These are phyloP conservation scores for Leptobrachium leishanense DNA, from an alignment of 2,113 vertebrate species.

Conservation along the genomic window DNA sequence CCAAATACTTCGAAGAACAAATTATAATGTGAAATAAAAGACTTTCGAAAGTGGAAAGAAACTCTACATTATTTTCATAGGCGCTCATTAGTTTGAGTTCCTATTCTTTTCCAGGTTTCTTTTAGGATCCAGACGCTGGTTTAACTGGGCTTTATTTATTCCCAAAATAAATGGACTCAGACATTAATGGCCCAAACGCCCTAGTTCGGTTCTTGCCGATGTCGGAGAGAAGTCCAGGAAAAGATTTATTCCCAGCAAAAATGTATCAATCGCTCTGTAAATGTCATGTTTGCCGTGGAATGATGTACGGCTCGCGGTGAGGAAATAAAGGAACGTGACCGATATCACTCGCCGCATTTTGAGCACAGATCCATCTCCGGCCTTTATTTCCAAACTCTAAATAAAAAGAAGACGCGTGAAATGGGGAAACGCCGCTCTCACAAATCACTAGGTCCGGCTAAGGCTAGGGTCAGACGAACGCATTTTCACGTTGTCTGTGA, in stretches of 20 bases:
- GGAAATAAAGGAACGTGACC: conserved; percentile 13
- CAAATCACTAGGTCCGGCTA: background rate
- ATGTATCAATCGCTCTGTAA: conserved; percentile 13
- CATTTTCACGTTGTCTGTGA: too few relatives aligned
- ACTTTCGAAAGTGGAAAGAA: too few relatives aligned
- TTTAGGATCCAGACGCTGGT: too few relatives aligned
- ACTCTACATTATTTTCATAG: too few relatives aligned
- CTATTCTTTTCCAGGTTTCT: too few relatives aligned
- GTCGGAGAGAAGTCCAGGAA: background rate
- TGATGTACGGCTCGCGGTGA: conserved; percentile 13
- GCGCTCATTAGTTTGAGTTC: too few relatives aligned
- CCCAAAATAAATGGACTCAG: background rate
- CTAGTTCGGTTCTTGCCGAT: background rate
- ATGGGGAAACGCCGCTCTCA: background rate
- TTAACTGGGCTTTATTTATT: background rate
- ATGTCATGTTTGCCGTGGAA: background rate
- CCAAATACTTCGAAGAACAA: too few relatives aligned
- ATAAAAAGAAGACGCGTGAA: conserved; percentile 21
- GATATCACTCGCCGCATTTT: conserved; percentile 6
- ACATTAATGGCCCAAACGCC: conserved; percentile 5
- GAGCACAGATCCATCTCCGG: background rate
- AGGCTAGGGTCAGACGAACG: too few relatives aligned
- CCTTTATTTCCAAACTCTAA: background rate
- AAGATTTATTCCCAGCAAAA: conserved; percentile 7
- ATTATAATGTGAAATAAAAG: too few relatives aligned